phyloP scores from a whole-genome alignment of 2,797 vertebrate genomes.

The Rhadinocentrus ornatus region DNA sequence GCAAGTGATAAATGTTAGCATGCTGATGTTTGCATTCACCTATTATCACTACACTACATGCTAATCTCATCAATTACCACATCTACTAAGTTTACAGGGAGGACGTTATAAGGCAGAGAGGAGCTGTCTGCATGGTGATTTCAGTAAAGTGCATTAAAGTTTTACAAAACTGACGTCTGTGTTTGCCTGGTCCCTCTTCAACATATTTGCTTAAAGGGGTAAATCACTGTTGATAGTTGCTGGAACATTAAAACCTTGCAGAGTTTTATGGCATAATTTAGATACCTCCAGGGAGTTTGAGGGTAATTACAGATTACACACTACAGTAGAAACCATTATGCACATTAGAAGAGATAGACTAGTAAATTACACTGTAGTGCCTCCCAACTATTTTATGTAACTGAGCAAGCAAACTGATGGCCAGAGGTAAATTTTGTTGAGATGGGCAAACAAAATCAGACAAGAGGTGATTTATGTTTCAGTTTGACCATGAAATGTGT shows the following conservation, averaged over 20 bases:
- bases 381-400: conserved; percentile 4
- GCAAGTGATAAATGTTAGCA: not conserved
- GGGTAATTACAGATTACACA: conserved; percentile 52
- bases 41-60: not conserved
- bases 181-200: conserved; percentile 1
- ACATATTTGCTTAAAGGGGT: conserved; percentile 33
- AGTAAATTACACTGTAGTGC: conserved; percentile 21
- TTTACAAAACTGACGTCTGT: conserved; percentile 7
- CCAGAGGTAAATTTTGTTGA: not conserved
- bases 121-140: conserved; percentile 8
- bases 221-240: conserved; percentile 25
- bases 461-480: not conserved
- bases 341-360: conserved; percentile 18
- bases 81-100: conserved; percentile 15
- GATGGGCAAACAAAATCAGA: conserved; percentile 16
- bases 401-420: conserved; percentile 28
- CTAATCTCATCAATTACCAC: not conserved
- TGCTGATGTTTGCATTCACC: not conserved
- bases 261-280: conserved; percentile 43
- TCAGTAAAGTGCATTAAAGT: conserved; percentile 16
- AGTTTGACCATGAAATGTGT: conserved; percentile 15
- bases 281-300: conserved; percentile 22
- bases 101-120: not conserved
- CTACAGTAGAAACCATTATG: conserved; percentile 26
- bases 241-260: conserved; percentile 20